Evolutionary conservation across 2,888 invertebrate genomes (phyloP), one percentile per base, ranked within the genome.

Genomic region (Phasia obesa): DNA sequence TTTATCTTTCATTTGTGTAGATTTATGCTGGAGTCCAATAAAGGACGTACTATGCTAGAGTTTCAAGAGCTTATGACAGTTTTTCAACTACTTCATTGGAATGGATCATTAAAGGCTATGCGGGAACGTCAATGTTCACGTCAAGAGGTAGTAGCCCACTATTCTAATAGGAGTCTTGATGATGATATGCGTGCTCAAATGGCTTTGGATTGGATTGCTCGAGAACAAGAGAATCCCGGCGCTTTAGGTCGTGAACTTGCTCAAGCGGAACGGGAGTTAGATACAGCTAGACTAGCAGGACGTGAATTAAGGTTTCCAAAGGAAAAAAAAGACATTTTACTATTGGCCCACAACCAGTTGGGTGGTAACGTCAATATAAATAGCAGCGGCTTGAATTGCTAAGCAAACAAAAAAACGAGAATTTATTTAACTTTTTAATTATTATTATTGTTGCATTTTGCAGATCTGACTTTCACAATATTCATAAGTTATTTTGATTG

Each of bases 1-100:
- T 31, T 67, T 60, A 11, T n/a, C n/a, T n/a, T n/a, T n/a, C n/a
- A n/a, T n/a, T n/a, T n/a, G n/a, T n/a, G n/a, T 25, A 94, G 95
- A 88, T 95, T 95, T 88, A 95, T 95, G 95, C 91, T 95, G 86
- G 94, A 94, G 92, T 94, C 94, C 38, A 97, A 96, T 92, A 97
- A 97, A 86, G 98, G 98, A 13, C 94, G 97, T 85, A 97, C 98
- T 69, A 98, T 98, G 98, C 93, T 98, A 85, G 98, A 98, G 92
- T 98, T 98, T 93, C 98, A 98, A 92, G 98, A 98, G 91, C 92
- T 98, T 88, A 98, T 98, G 98, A 98, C 98, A n/a, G 98, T 98
- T 60, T 98, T 98, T 92, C 98, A 98, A 92, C 93, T 98, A 86
- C 93, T 98, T 69, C 98, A 98, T 92, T 98, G 98, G 98, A 98